Evolutionary conservation across 2,888 invertebrate genomes (phyloP).

Genomic region (Drosophila nigritarsus): DNA sequence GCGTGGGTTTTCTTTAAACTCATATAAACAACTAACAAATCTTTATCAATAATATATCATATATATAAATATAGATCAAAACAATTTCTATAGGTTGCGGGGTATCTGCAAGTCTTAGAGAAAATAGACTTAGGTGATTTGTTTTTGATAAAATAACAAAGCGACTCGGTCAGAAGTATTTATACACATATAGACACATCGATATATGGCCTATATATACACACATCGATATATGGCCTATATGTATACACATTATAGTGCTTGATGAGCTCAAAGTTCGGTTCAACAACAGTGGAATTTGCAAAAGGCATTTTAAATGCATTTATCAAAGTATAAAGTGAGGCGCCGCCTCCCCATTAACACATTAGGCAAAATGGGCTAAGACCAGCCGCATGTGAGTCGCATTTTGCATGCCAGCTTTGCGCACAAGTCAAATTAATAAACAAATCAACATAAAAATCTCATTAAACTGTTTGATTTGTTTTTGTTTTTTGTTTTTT

Average conservation of each 20-base stretch:
- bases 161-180: conserved; percentile 41
- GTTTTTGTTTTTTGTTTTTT: background rate
- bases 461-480: conserved; percentile 41
- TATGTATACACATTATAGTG: conserved; percentile 28
- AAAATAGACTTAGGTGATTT: conserved; percentile 16
- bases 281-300: conserved; percentile 15
- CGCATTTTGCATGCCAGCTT: conserved; percentile 36
- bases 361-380: conserved; percentile 54
- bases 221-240: conserved; percentile 13
- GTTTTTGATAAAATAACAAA: conserved; percentile 49
- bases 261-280: conserved; percentile 59
- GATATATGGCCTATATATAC: conserved; percentile 24
- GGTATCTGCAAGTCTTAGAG: background rate
- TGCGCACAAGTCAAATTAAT: conserved; percentile 48
- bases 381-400: conserved; percentile 20
- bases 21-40: background rate
- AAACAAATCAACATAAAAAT: conserved; percentile 60
- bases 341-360: conserved; percentile 43
- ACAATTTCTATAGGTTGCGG: background rate
- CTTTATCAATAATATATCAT: background rate
- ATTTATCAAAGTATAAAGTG: conserved; percentile 38
- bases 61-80: background rate
- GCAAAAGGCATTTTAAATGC: conserved; percentile 18
- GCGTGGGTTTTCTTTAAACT: background rate
- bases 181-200: conserved; percentile 5